Evolutionary conservation across 2,797 vertebrate genomes (phyloP), one percentile per base, ranked within the genome.

Genomic region (Delichon dasypus): DNA sequence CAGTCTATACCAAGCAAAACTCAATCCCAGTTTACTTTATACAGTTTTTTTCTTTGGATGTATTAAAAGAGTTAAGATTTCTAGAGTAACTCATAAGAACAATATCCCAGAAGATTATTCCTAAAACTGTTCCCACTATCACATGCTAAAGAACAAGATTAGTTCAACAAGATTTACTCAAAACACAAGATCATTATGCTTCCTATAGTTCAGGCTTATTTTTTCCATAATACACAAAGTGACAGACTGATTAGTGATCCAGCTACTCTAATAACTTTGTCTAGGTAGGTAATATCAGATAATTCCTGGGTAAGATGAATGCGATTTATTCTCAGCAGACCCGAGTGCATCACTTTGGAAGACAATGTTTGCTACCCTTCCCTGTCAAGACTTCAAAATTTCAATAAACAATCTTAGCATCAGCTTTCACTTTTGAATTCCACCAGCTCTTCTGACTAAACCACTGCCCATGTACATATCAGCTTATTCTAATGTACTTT

Each of bases 91-190:
- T 66, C 34, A 68, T 20, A 68, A 78, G 84, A 85, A 29, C 11
- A 62, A 45, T 21, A 68, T 45, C 57, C 23, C 57, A 42, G 34
- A 78, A 92, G 34, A 14, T 22, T 32, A 66, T 57, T 93, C 38
- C 51, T 67, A 18, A 74, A 79, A 64, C 40, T 32, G 9, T 21
- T 79, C 40, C 55, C 0, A 2, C 40, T 72, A n/a, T 6, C 27
- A 68, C 26, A 58, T 11, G 17, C 32, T 79, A 54, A 91, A 92
- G 55, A 85, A 79, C 42, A 87, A 68, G 66, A 75, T 57, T 40
- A 82, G 23, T 87, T 81, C 67, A 90, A 68, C 22, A 81, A 79
- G 48, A 91, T 65, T 54, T 91, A 82, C 29, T 54, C 25, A 54
- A 80, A 94, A 79, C 21, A 77, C 13, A 40, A 29, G 65, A 81